phyloP scores from a whole-genome alignment of 1,140 invertebrate species.

The Acromyrmex echinatior region DNA sequence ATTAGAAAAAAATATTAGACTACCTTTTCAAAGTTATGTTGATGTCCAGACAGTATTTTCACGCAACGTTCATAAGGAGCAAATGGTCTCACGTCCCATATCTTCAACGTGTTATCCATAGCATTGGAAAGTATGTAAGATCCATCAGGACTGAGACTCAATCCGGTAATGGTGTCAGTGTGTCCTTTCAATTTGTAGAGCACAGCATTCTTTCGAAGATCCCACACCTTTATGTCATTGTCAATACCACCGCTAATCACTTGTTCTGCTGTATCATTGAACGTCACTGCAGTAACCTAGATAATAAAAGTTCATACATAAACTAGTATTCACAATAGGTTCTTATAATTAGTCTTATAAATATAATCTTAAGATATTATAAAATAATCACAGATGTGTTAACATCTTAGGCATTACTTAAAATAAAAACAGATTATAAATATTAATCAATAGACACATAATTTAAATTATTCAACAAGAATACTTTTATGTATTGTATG shows the following conservation, averaged over 20 bases:
- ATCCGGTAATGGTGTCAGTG: slow-evolving; percentile 97
- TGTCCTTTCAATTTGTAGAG: slow-evolving; percentile 95
- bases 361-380: no score
- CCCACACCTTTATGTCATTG: slow-evolving; percentile 99
- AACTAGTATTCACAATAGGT: no score
- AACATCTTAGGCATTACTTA: no score
- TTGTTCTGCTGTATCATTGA: slow-evolving; percentile 98
- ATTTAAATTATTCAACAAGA: neutral
- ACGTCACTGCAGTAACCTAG: slow-evolving; percentile 95
- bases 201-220: slow-evolving; percentile 96
- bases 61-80: slow-evolving; percentile 97
- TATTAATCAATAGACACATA: no score
- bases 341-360: no score
- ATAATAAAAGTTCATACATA: neutral
- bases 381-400: no score
- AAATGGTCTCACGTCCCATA: slow-evolving; percentile 94
- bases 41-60: slow-evolving; percentile 97
- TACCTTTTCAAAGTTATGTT: slow-evolving; percentile 99
- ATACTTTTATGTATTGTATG: neutral
- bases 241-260: slow-evolving; percentile 97
- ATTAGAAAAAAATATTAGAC: neutral
- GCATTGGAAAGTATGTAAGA: slow-evolving; percentile 98
- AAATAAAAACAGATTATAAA: no score
- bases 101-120: slow-evolving; percentile 97
- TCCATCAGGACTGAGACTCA: slow-evolving; percentile 97